Conservation (phyloP, 2,113 vertebrate genomes). For the Ophthalmolycus amberensis region DNA sequence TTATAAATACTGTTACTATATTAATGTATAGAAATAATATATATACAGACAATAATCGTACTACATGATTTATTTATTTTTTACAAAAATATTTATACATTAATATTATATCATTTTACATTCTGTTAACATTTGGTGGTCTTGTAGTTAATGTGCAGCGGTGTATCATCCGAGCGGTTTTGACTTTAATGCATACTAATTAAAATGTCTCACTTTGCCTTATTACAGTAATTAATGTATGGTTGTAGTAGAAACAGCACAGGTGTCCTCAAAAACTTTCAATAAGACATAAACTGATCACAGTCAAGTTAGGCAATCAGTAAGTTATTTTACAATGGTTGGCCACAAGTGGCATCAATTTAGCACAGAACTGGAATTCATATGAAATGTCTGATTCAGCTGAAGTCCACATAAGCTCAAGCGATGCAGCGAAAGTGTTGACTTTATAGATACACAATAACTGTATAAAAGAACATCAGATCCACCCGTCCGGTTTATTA, state of each 20-base stretch:
- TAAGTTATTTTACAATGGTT: neutral
- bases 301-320: neutral
- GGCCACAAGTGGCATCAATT: neutral
- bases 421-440: neutral
- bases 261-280: neutral
- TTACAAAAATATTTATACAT: neutral
- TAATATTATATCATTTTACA: neutral
- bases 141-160: neutral
- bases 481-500: neutral
- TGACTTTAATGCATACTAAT: neutral
- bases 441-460: neutral
- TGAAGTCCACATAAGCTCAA: neutral
- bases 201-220: neutral
- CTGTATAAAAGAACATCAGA: neutral
- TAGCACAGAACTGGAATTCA: neutral
- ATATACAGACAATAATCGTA: neutral
- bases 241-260: neutral
- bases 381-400: neutral
- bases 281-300: neutral
- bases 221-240: neutral
- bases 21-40: neutral
- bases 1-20: too few relatives aligned
- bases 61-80: neutral
- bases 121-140: neutral
- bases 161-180: neutral